Conservation (phyloP, 1,140 invertebrate species). For the Galleria mellonella region DNA sequence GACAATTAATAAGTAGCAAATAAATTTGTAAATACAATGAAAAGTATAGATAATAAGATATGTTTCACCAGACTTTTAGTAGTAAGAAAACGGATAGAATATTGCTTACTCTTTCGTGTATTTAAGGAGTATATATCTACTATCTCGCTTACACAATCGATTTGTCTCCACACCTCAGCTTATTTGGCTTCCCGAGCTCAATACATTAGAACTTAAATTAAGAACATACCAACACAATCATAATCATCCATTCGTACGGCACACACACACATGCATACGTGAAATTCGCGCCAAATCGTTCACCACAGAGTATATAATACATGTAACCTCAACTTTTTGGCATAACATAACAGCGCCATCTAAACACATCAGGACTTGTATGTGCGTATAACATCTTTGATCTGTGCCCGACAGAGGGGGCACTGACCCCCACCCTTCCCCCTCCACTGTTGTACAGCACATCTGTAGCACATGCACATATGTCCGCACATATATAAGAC, state of each 20-base stretch:
- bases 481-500: slow-evolving; percentile 98
- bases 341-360: not conserved
- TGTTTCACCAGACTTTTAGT: too few species aligned
- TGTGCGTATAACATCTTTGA: slow-evolving; percentile 95
- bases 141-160: too few species aligned
- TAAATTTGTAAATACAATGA: too few species aligned
- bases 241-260: not conserved
- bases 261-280: too few species aligned
- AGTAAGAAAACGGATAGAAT: too few species aligned
- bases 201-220: not conserved
- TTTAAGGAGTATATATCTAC: too few species aligned
- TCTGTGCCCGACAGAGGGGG: slow-evolving; percentile 93
- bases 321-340: not conserved
- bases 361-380: slow-evolving; percentile 86
- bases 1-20: too few species aligned
- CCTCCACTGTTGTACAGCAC: slow-evolving; percentile 93
- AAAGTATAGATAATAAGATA: too few species aligned
- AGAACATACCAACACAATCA: not conserved
- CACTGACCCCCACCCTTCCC: slow-evolving; percentile 93
- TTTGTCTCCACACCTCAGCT: too few species aligned
- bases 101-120: too few species aligned
- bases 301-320: not conserved
- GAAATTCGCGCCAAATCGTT: too few species aligned
- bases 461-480: slow-evolving; percentile 99
- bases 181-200: too few species aligned